phyloP scores from a whole-genome alignment of 1,140 invertebrate genomes.

The Calephelis nemesis region DNA sequence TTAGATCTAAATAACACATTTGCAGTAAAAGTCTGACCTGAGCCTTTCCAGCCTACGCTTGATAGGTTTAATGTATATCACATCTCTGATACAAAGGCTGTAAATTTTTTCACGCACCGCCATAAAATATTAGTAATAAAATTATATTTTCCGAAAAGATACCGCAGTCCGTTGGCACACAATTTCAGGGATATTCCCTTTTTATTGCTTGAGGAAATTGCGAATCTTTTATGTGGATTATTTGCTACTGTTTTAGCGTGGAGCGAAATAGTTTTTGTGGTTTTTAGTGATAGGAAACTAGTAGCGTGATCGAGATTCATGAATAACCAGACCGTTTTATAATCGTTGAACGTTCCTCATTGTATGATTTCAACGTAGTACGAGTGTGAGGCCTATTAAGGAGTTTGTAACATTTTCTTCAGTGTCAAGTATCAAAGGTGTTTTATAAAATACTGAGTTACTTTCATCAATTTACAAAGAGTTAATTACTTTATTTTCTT shows the following conservation, averaged over 20 bases:
- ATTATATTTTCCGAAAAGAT: conserved; percentile 24
- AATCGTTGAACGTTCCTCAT: too few species aligned
- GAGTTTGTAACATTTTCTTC: too few species aligned
- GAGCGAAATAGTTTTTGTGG: conserved; percentile 3
- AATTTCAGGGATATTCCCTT: background rate
- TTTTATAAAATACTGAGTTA: too few species aligned
- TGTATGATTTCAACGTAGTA: too few species aligned
- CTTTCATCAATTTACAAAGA: too few species aligned
- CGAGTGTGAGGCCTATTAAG: too few species aligned
- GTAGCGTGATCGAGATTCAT: too few species aligned
- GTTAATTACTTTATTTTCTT: too few species aligned
- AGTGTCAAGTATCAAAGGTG: too few species aligned
- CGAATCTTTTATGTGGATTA: conserved; percentile 7
- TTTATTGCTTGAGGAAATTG: conserved; percentile 17
- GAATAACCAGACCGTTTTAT: too few species aligned
- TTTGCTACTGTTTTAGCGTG: conserved; percentile 9
- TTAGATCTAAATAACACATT: background rate
- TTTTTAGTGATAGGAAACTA: background rate
- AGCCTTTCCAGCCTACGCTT: conserved; percentile 3
- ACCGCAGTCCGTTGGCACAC: conserved; percentile 2
- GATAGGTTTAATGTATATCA: conserved; percentile 8
- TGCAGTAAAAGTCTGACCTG: background rate
- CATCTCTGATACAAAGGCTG: background rate
- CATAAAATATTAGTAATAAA: conserved; percentile 24
- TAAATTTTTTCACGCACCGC: conserved; percentile 20